Evolutionary conservation across 2,888 invertebrate genomes (phyloP).

Genomic region (Orthosia cruda): DNA sequence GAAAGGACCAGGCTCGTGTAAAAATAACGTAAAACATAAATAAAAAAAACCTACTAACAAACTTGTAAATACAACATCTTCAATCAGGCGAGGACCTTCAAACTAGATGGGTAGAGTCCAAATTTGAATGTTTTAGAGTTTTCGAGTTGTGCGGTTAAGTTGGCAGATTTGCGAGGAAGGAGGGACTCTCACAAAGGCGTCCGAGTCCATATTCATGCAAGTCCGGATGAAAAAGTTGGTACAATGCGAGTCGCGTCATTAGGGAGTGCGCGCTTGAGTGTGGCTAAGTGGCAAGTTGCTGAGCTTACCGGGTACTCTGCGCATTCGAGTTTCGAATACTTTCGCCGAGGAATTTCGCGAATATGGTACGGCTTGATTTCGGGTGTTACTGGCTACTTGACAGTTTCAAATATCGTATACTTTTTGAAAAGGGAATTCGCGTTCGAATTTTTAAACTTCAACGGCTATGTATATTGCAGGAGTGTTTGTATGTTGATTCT

Average conservation of each 20-base stretch:
- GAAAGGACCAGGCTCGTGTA: slow-evolving; percentile 74
- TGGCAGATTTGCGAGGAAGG: slow-evolving; percentile 66
- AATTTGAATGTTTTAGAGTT: slow-evolving; percentile 21
- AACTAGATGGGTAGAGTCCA: neutral
- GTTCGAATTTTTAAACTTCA: slow-evolving; percentile 16
- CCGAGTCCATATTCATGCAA: slow-evolving; percentile 81
- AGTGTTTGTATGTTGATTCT: neutral
- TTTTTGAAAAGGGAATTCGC: slow-evolving; percentile 35
- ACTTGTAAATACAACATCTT: slow-evolving; percentile 28
- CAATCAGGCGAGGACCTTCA: neutral
- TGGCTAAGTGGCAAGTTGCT: slow-evolving; percentile 82
- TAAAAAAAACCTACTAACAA: slow-evolving; percentile 67
- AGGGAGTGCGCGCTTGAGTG: slow-evolving; percentile 74
- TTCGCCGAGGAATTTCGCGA: slow-evolving; percentile 50
- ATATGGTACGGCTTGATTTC: slow-evolving; percentile 42
- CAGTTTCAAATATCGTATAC: slow-evolving; percentile 22
- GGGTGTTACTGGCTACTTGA: slow-evolving; percentile 36
- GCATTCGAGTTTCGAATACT: slow-evolving; percentile 60
- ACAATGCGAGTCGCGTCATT: slow-evolving; percentile 84
- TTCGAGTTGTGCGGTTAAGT: slow-evolving; percentile 14
- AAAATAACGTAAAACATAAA: slow-evolving; percentile 81
- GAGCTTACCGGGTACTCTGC: slow-evolving; percentile 61
- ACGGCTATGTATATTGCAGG: neutral
- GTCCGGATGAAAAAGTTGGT: slow-evolving; percentile 82
- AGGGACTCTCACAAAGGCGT: slow-evolving; percentile 76